A percentile compares a stretch with the other conserved stretches of the same genome.
These are phyloP conservation scores for Oncorhynchus gorbuscha DNA, from an alignment of 2,113 vertebrate genomes.

Conservation along the genomic window DNA sequence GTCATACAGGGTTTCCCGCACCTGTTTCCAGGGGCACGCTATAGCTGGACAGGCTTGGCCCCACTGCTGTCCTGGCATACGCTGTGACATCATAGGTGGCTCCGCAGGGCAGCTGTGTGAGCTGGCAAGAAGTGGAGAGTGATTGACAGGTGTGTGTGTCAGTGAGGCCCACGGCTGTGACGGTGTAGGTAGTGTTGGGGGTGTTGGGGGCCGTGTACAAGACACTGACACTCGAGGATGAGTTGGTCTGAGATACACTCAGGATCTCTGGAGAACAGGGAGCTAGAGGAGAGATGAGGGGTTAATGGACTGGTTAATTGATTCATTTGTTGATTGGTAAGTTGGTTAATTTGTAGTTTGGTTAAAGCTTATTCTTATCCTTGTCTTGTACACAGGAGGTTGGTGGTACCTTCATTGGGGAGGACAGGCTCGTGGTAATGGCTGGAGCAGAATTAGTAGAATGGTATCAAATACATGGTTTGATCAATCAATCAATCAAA, in stretches of 20 bases:
- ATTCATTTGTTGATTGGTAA: too few relatives aligned
- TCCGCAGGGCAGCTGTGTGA: conserved; percentile 82
- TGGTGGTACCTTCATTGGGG: too few relatives aligned
- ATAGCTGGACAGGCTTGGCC: conserved; percentile 85
- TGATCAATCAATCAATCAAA: too few relatives aligned
- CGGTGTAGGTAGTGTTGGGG: conserved; percentile 72
- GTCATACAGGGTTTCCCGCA: conserved; percentile 33
- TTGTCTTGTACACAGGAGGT: too few relatives aligned
- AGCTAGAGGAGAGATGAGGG: conserved; percentile 64
- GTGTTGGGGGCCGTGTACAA: conserved; percentile 73
- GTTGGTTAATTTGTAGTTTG: too few relatives aligned
- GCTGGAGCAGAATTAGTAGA: too few relatives aligned
- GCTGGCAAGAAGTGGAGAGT: conserved; percentile 67
- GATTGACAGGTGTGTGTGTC: conserved; percentile 69
- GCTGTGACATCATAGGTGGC: conserved; percentile 78
- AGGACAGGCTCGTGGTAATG: too few relatives aligned
- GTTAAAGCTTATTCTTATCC: too few relatives aligned
- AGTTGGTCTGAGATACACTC: conserved; percentile 74
- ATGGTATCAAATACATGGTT: too few relatives aligned
- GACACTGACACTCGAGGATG: conserved; percentile 69
- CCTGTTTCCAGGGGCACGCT: conserved; percentile 85
- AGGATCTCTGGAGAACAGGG: conserved; percentile 88
- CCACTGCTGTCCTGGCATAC: conserved; percentile 74
- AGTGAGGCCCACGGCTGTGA: conserved; percentile 64
- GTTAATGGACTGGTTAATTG: too few relatives aligned